Evolutionary conservation across 2,888 invertebrate genomes (phyloP).

Genomic region (Boloria euphrosyne): DNA sequence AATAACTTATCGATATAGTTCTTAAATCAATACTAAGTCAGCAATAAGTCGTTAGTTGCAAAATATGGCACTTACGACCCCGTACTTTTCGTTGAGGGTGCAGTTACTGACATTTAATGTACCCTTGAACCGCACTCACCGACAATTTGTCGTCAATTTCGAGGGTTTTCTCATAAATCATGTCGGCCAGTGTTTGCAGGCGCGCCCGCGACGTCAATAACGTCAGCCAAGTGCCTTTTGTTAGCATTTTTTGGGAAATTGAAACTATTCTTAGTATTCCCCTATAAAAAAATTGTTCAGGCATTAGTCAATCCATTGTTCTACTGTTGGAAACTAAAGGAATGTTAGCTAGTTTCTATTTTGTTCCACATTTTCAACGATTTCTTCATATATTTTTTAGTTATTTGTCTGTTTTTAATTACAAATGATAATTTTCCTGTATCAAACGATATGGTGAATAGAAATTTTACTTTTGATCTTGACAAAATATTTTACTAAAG

Average conservation of each 20-base stretch:
- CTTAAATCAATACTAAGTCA: background rate
- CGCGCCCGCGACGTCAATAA: constrained; percentile 29
- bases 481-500: too few relatives aligned
- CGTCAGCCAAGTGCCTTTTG: constrained; percentile 26
- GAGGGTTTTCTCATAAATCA: constrained; percentile 34
- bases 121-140: constrained; percentile 21
- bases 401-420: too few relatives aligned
- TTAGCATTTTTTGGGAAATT: constrained; percentile 22
- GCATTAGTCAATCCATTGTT: constrained; percentile 3
- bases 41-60: background rate
- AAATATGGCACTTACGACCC: background rate
- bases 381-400: too few relatives aligned
- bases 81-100: constrained; percentile 4
- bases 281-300: background rate
- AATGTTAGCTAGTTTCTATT: background rate
- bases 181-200: constrained; percentile 34
- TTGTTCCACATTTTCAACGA: too few relatives aligned
- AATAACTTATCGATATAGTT: too few relatives aligned
- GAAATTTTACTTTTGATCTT: too few relatives aligned
- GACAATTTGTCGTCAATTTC: constrained; percentile 37
- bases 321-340: background rate
- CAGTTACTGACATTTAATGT: constrained; percentile 14
- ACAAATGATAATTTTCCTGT: too few relatives aligned
- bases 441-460: too few relatives aligned
- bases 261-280: background rate